Evolutionary conservation across 2,797 vertebrate genomes (phyloP).

Genomic region (Phrynocephalus forsythii): DNA sequence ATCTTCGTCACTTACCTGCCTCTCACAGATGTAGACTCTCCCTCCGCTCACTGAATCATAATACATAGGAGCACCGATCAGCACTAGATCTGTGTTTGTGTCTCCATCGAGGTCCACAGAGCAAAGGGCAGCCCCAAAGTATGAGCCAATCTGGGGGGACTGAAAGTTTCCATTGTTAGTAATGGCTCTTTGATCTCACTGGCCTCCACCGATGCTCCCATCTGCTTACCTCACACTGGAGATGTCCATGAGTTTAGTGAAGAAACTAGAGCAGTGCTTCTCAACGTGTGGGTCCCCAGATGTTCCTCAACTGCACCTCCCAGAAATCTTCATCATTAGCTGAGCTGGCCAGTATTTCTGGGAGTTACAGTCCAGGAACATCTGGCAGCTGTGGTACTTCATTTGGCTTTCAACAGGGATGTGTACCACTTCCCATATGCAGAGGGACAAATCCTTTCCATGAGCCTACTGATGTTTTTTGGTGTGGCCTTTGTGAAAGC

Average conservation of each 20-base stretch:
- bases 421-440: neutral
- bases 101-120: conserved; percentile 78
- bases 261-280: neutral
- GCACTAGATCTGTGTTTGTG: conserved; percentile 75
- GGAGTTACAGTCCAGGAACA: too few relatives aligned
- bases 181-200: neutral
- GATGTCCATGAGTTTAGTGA: neutral
- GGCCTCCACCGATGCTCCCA: too few relatives aligned
- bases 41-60: conserved; percentile 71
- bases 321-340: too few relatives aligned
- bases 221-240: neutral
- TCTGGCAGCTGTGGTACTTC: neutral
- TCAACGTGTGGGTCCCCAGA: too few relatives aligned
- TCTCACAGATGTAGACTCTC: conserved; percentile 74
- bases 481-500: too few relatives aligned
- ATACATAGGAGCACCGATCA: conserved; percentile 86
- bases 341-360: too few relatives aligned
- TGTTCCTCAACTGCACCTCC: too few relatives aligned
- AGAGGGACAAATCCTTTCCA: neutral
- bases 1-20: conserved; percentile 16
- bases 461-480: too few relatives aligned
- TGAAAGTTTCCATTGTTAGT: neutral
- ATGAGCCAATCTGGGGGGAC: conserved; percentile 82
- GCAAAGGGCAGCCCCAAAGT: conserved; percentile 87
- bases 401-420: neutral